Conservation (phyloP, 2,113 vertebrate genomes). For the Prionailurus bengalensis region DNA sequence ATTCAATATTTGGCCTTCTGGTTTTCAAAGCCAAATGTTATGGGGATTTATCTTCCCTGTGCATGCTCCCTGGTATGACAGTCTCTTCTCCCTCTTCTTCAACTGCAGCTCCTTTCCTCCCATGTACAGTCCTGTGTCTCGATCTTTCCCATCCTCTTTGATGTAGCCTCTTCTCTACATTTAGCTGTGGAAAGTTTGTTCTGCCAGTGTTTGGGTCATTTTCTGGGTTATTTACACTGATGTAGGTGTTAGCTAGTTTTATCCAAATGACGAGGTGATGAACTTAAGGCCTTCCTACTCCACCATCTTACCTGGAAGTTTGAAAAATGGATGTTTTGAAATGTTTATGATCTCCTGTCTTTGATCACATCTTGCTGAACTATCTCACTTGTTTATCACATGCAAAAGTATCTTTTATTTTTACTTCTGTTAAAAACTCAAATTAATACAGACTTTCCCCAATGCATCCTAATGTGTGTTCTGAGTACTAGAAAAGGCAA, state of each 20-base stretch:
- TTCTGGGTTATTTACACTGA: neutral
- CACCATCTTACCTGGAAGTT: neutral
- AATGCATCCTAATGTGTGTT: neutral
- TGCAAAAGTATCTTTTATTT: constrained; percentile 23
- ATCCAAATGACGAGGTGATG: neutral
- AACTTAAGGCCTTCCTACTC: neutral
- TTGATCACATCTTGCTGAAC: neutral
- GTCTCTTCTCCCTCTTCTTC: neutral
- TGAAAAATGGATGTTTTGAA: constrained; percentile 2
- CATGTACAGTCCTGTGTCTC: neutral
- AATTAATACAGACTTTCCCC: neutral
- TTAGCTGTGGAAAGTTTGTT: neutral
- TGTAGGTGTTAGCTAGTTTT: neutral
- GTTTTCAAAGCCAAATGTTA: neutral
- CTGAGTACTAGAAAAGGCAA: neutral
- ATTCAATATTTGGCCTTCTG: neutral
- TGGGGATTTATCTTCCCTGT: neutral
- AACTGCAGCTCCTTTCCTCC: neutral
- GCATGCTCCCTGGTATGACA: neutral
- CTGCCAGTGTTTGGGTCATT: neutral
- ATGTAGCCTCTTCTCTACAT: neutral
- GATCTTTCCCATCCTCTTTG: neutral
- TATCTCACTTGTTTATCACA: neutral
- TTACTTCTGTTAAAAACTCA: neutral
- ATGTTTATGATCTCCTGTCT: neutral